These are phyloP conservation scores for Deilephila porcellus DNA, from an alignment of 2,888 invertebrate genomes.

Conservation along the genomic window DNA sequence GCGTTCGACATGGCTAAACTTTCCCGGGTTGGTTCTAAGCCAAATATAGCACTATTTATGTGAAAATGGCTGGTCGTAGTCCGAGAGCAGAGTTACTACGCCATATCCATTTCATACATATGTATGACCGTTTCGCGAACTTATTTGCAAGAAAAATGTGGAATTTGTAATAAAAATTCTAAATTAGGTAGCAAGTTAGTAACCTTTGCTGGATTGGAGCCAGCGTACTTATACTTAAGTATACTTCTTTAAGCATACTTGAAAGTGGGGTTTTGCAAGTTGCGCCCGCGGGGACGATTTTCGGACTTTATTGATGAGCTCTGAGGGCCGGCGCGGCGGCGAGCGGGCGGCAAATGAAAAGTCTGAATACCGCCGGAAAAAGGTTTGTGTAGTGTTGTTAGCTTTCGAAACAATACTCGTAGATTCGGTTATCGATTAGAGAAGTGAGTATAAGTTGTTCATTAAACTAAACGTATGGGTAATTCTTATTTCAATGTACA, in stretches of 20 bases:
- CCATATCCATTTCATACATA: not conserved
- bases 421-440: not conserved
- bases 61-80: not conserved
- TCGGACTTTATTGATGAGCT: not conserved
- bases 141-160: slow-evolving; percentile 8
- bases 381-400: too few species aligned
- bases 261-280: slow-evolving; percentile 3
- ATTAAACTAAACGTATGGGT: too few species aligned
- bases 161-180: slow-evolving; percentile 2
- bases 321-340: not conserved
- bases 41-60: slow-evolving; percentile 5
- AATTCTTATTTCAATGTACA: too few species aligned
- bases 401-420: too few species aligned
- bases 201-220: not conserved
- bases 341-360: not conserved
- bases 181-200: not conserved
- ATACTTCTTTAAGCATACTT: not conserved
- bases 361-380: not conserved
- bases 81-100: not conserved
- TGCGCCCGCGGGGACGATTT: not conserved
- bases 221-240: not conserved
- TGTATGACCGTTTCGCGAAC: not conserved
- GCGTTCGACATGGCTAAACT: not conserved
- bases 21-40: not conserved
- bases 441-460: too few species aligned